Conservation (phyloP, 2,797 vertebrate genomes). For the Poecile montanus region DNA sequence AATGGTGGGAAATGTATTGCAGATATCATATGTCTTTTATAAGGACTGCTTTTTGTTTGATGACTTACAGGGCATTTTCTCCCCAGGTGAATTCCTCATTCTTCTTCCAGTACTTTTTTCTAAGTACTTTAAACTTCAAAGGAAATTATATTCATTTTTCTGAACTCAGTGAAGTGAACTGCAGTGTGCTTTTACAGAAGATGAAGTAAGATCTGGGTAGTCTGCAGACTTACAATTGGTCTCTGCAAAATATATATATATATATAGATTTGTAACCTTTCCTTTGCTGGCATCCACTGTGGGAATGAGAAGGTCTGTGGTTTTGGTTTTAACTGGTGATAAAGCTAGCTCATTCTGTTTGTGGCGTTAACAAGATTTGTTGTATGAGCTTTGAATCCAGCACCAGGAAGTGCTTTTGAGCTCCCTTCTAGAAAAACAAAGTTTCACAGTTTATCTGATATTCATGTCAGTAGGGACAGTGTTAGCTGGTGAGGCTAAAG, state of each 20-base stretch:
- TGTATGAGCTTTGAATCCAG: neutral
- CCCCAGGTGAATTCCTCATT: neutral
- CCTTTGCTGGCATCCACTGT: neutral
- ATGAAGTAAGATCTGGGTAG: neutral
- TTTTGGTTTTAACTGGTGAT: neutral
- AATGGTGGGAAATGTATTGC: neutral
- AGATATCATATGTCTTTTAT: neutral
- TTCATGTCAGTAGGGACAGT: neutral
- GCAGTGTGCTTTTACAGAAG: neutral
- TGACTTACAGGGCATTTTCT: neutral
- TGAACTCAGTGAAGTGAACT: neutral
- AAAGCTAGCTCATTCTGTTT: neutral
- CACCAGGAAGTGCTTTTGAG: neutral
- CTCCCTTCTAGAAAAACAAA: neutral
- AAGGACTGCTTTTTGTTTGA: neutral
- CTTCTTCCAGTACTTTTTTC: neutral
- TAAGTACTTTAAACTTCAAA: neutral
- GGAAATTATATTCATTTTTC: neutral
- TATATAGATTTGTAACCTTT: neutral
- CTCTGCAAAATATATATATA: neutral
- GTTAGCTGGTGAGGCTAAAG: neutral
- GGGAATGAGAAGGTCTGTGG: neutral
- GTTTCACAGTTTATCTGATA: neutral
- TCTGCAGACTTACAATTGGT: neutral
- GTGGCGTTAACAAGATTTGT: neutral